phyloP scores from a whole-genome alignment of 1,140 invertebrate species.

The Agrypnia vestita region DNA sequence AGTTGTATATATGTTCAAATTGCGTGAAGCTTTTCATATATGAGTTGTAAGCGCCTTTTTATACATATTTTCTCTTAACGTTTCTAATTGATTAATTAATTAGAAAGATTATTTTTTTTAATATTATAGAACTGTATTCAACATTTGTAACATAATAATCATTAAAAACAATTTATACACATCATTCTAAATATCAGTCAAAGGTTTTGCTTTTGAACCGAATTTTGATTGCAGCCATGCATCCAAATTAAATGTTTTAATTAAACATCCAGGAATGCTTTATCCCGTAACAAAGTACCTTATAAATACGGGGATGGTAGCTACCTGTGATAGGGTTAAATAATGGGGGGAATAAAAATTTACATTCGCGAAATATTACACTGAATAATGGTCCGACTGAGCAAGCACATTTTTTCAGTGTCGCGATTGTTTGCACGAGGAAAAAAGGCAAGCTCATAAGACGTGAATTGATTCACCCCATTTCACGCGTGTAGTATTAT shows the following conservation, averaged over 20 bases:
- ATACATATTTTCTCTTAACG: too few species aligned
- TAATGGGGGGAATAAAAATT: not conserved
- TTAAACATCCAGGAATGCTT: not conserved
- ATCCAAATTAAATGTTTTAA: not conserved
- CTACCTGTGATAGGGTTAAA: constrained; percentile 5
- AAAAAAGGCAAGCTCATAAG: not conserved
- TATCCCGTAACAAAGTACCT: not conserved
- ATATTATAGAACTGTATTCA: too few species aligned
- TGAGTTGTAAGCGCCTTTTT: too few species aligned
- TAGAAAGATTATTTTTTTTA: too few species aligned
- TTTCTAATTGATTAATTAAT: too few species aligned
- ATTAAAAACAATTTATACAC: too few species aligned
- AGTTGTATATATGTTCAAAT: too few species aligned
- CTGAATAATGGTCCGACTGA: constrained; percentile 19
- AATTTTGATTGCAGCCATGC: not conserved
- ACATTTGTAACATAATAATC: too few species aligned
- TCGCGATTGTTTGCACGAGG: not conserved
- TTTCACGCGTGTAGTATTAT: not conserved
- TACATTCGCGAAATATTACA: constrained; percentile 19
- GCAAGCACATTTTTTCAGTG: constrained; percentile 1
- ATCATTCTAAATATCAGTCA: too few species aligned
- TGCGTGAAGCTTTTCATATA: too few species aligned
- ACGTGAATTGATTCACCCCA: not conserved
- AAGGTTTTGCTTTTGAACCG: too few species aligned
- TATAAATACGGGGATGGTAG: constrained; percentile 12